A percentile compares a stretch with the other conserved stretches of the same genome.
These are phyloP conservation scores for Notocelia uddmanniana DNA, from an alignment of 2,888 invertebrate species.

Conservation along the genomic window DNA sequence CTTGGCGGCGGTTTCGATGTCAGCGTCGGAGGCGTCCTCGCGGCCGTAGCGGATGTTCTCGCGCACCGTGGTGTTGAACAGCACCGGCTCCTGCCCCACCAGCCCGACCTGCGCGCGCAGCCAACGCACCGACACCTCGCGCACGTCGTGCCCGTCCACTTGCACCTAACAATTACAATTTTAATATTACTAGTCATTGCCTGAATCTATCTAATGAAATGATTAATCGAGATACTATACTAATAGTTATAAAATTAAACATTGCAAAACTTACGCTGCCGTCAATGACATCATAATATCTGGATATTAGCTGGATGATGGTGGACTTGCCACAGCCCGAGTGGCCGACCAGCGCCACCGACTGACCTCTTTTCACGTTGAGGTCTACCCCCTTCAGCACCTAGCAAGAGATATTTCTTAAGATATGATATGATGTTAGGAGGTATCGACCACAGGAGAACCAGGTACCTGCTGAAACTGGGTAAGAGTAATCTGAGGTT, in stretches of 20 bases:
- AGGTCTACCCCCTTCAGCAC: conserved; percentile 88
- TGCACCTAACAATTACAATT: conserved; percentile 72
- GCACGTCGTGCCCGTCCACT: conserved; percentile 89
- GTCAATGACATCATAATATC: conserved; percentile 91
- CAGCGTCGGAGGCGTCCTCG: conserved; percentile 86
- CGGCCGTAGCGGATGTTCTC: conserved; percentile 95
- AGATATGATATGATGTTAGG: too few species aligned
- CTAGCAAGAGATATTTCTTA: conserved; percentile 58
- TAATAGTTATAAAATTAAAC: too few species aligned
- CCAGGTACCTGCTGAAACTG: too few species aligned
- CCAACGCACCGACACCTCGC: conserved; percentile 92
- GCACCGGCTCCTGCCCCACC: conserved; percentile 95
- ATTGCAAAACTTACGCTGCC: conserved; percentile 90
- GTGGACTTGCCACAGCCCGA: conserved; percentile 94
- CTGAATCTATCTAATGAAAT: too few species aligned
- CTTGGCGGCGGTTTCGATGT: conserved; percentile 89
- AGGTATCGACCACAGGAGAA: too few species aligned
- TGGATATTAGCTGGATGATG: conserved; percentile 91
- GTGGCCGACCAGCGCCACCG: conserved; percentile 91
- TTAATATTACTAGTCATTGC: not conserved
- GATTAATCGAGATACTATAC: too few species aligned
- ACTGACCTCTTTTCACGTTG: conserved; percentile 89
- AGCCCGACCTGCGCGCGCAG: conserved; percentile 93
- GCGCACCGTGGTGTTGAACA: conserved; percentile 93
- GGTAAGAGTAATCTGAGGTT: too few species aligned